phyloP scores from a whole-genome alignment of 2,888 invertebrate genomes.

The Lutraria lutraria region DNA sequence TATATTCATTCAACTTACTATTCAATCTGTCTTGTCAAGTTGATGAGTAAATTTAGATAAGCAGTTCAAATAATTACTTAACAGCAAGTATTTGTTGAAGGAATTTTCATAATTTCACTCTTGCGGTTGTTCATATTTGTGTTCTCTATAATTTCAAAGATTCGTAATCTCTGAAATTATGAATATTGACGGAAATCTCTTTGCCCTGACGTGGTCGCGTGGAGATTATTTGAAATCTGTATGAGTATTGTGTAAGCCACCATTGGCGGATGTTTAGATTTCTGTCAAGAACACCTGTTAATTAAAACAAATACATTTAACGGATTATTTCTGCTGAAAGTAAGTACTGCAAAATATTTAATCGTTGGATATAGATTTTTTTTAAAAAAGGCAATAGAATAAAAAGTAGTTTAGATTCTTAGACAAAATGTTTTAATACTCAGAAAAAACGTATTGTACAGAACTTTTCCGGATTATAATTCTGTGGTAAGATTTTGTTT shows the following conservation, averaged over 20 bases:
- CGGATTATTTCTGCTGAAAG: neutral
- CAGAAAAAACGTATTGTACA: too few species aligned
- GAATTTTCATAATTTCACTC: slow-evolving; percentile 50
- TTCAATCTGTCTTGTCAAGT: neutral
- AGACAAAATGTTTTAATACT: too few species aligned
- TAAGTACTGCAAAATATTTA: too few species aligned
- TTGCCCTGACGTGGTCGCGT: neutral
- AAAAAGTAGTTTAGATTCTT: too few species aligned
- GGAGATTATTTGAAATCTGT: neutral
- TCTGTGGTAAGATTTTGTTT: too few species aligned
- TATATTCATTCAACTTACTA: neutral
- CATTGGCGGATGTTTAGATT: neutral
- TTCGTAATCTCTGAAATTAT: neutral
- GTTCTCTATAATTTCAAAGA: slow-evolving; percentile 15
- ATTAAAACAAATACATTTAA: neutral
- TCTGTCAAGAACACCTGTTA: neutral
- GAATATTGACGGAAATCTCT: neutral
- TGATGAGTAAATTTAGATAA: slow-evolving; percentile 51
- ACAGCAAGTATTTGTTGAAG: slow-evolving; percentile 41
- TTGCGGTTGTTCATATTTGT: slow-evolving; percentile 18
- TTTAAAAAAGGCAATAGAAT: too few species aligned
- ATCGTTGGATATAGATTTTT: too few species aligned
- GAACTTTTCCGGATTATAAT: too few species aligned
- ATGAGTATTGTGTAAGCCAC: neutral
- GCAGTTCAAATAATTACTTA: slow-evolving; percentile 48